Percentiles rank a stretch among this genome's conserved stretches.
Evolutionary conservation across 2,888 invertebrate species (phyloP).

Genomic region (Cryptophagus acutangulus): DNA sequence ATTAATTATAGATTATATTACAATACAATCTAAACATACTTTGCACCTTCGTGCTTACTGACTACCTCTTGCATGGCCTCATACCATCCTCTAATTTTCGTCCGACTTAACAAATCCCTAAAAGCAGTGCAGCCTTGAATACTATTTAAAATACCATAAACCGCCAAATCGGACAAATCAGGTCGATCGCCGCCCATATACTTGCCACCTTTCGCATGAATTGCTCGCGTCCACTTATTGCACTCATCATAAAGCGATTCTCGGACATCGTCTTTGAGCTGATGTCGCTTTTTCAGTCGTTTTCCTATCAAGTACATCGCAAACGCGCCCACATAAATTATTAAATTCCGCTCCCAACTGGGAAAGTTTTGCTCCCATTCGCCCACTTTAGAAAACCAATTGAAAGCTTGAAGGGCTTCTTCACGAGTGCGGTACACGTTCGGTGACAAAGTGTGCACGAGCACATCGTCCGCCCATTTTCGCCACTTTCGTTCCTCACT

Average conservation of each 20-base stretch:
- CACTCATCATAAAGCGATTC: constrained; percentile 86
- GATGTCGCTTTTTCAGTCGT: constrained; percentile 78
- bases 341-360: constrained; percentile 74
- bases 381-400: constrained; percentile 89
- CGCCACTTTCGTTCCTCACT: constrained; percentile 95
- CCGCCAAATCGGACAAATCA: constrained; percentile 86
- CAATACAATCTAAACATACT: constrained; percentile 23
- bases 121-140: constrained; percentile 93
- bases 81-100: constrained; percentile 77
- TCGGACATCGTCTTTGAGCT: constrained; percentile 83
- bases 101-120: constrained; percentile 68
- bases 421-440: constrained; percentile 86
- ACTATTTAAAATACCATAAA: constrained; percentile 85
- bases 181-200: constrained; percentile 87
- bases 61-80: constrained; percentile 64
- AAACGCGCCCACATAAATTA: constrained; percentile 87
- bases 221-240: constrained; percentile 68
- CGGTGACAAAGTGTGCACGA: constrained; percentile 92
- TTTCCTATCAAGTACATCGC: constrained; percentile 94
- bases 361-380: constrained; percentile 90
- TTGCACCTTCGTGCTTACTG: constrained; percentile 54
- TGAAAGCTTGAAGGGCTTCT: constrained; percentile 88
- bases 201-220: constrained; percentile 62
- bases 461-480: constrained; percentile 85
- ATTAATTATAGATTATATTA: too few relatives aligned